Evolutionary conservation across 2,113 vertebrate genomes (phyloP), one percentile per base, ranked within the genome.

Genomic region (Neogobius melanostomus): DNA sequence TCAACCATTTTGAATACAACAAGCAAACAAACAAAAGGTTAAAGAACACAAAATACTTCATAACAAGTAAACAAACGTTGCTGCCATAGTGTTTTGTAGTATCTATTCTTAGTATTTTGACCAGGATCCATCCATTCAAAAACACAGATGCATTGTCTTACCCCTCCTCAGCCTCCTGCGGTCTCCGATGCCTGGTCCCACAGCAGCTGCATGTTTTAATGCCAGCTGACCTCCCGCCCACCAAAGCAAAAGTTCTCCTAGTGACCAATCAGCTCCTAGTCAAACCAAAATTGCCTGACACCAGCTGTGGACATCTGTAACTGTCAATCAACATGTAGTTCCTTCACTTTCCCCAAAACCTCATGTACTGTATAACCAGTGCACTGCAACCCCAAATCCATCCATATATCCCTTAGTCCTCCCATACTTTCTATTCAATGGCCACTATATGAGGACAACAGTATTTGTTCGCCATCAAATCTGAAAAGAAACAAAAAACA

Each of bases 171-270:
- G 62, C 75, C 85, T 85, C 82, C 77, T 82, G 75, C 42, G 17
- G 65, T 72, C 60, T 87, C 64, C 85, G 85, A 72, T 73, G 76
- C 82, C 75, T 84, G 80, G 71, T 74, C 48, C 72, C 84, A 84
- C 90, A 90, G 82, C 90, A 78, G 90, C 76, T 6, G 65, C 89
- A 86, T 89, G 88, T 88, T 92, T 92, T 85, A 91, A 90, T 85
- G 85, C 75, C 83, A 70, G 66, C 64, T 64, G 68, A 77, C 70
- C 65, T 56, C 85, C 88, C 86, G 86, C 90, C 89, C 89, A 81
- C 83, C 7, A 8, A 76, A 64, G 75, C 88, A 87, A 74, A 85
- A 83, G 66, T 51, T 49, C 68, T 50, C 63, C 74, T 80, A 66
- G 73, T 81, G 60, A 84, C 93, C 92, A 92, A 93, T 93, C 87